A percentile compares a stretch with the other conserved stretches of the same genome.
These are phyloP conservation scores for Orchestes rusci DNA, from an alignment of 2,888 invertebrate species.

Conservation along the genomic window DNA sequence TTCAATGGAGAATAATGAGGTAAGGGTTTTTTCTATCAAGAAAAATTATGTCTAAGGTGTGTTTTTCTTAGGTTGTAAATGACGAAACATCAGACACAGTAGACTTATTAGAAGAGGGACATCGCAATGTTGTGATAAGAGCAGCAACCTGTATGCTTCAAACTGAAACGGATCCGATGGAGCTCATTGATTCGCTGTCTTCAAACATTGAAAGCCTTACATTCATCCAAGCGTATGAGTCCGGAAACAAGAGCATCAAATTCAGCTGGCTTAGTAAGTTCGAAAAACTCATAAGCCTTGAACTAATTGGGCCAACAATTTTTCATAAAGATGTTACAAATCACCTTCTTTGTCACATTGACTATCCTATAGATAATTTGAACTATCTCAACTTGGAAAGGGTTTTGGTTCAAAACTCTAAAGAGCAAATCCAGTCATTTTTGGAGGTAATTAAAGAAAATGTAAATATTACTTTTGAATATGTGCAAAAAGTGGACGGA, in stretches of 20 bases:
- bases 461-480: slow-evolving; percentile 39
- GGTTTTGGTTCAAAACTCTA: slow-evolving; percentile 37
- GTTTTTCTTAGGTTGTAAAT: slow-evolving; percentile 38
- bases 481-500: slow-evolving; percentile 37
- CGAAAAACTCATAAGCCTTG: slow-evolving; percentile 50
- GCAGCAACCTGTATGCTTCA: slow-evolving; percentile 51
- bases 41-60: neutral
- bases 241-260: slow-evolving; percentile 44
- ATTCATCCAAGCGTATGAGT: slow-evolving; percentile 50
- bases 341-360: slow-evolving; percentile 45
- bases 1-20: slow-evolving; percentile 40
- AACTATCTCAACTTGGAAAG: slow-evolving; percentile 51
- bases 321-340: slow-evolving; percentile 33
- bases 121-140: slow-evolving; percentile 39
- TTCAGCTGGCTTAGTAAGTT: slow-evolving; percentile 46
- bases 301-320: slow-evolving; percentile 51
- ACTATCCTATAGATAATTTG: slow-evolving; percentile 44
- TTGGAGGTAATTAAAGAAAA: slow-evolving; percentile 41
- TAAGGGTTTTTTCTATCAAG: slow-evolving; percentile 30
- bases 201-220: slow-evolving; percentile 50
- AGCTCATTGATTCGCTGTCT: slow-evolving; percentile 44
- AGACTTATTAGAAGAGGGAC: slow-evolving; percentile 40
- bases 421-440: slow-evolving; percentile 40
- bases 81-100: slow-evolving; percentile 40
- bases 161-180: slow-evolving; percentile 42